Conservation (phyloP, 2,888 invertebrate genomes). For the Heliconius erato region DNA sequence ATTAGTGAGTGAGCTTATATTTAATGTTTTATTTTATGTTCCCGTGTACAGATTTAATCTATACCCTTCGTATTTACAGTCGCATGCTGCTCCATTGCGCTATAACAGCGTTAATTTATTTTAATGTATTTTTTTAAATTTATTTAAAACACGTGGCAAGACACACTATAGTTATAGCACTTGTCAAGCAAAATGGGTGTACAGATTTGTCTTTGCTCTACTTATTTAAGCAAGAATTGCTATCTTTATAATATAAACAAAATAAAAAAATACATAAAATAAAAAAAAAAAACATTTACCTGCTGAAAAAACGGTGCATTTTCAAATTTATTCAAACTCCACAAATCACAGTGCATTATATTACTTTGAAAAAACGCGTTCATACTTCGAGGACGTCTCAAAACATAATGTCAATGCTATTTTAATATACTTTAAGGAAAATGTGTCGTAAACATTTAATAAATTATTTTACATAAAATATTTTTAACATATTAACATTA, state of each 20-base stretch:
- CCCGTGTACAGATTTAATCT: too few species aligned
- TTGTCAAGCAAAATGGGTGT: too few species aligned
- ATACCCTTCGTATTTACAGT: too few species aligned
- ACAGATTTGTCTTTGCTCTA: too few species aligned
- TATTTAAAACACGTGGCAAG: too few species aligned
- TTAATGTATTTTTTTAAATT: too few species aligned
- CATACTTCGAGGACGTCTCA: slow-evolving; percentile 36
- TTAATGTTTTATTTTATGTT: too few species aligned
- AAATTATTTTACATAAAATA: slow-evolving; percentile 47
- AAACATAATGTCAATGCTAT: slow-evolving; percentile 45
- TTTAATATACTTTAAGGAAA: slow-evolving; percentile 49
- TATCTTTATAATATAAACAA: not conserved
- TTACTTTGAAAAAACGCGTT: slow-evolving; percentile 47
- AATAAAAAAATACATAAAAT: not conserved
- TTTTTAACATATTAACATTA: slow-evolving; percentile 50
- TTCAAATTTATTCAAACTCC: slow-evolving; percentile 54
- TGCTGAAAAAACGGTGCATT: slow-evolving; percentile 55
- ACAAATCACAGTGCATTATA: slow-evolving; percentile 55
- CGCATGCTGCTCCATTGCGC: too few species aligned
- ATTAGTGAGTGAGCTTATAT: too few species aligned
- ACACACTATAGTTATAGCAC: too few species aligned
- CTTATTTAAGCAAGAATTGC: too few species aligned
- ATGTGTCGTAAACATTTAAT: slow-evolving; percentile 47
- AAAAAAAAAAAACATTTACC: slow-evolving; percentile 47
- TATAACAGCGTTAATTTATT: too few species aligned